Evolutionary conservation across 2,888 invertebrate genomes (phyloP), one percentile per base, ranked within the genome.

Genomic region (Drosophila kambysellisi): DNA sequence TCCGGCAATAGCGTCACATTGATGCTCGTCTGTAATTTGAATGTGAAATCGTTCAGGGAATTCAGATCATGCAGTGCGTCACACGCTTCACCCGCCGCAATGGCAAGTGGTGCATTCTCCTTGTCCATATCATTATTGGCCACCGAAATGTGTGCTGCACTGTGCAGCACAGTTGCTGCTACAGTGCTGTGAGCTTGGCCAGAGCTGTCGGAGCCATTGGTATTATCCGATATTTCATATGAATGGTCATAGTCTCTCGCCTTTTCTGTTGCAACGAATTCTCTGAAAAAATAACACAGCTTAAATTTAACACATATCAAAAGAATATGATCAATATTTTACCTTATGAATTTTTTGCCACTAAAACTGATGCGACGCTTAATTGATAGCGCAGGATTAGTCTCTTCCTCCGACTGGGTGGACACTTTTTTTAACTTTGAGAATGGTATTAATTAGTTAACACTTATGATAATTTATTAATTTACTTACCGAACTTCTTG

Each of bases 341-440:
- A 86, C 85, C 87, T 57, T 20, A 88, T 76, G 32, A 72, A 82
- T 39, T 88, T 88, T 32, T 85, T 89, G 20, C 78, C 89, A 53
- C 85, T 83, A 41, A 88, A 88, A 70, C 87, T 88, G 51, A 88
- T 89, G 57, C 87, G 89, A 61, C 88, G 80, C 65, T 80, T 35
- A 56, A 29, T 11, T 20, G 15, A 20, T 20, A 35, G 30, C 7
- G 46, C 48, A 50, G 51, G 20, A 59, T 76, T 65, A 9, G 8
- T 35, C 41, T 61, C 81, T 9, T 82, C 81, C 5, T 54, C 54
- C 2, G 50, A n/a, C 8, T 32, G 17, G 12, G 48, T 12, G 0
- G 64, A 35, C 8, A 39, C 64, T 63, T 69, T 74, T 33, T 79
- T 81, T 4, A 84, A 58, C 84, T 84, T 43, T 33, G 6, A 39